Evolutionary conservation across 2,888 invertebrate species (phyloP), one percentile per base, ranked within the genome.

Genomic region (Leucoma salicis): DNA sequence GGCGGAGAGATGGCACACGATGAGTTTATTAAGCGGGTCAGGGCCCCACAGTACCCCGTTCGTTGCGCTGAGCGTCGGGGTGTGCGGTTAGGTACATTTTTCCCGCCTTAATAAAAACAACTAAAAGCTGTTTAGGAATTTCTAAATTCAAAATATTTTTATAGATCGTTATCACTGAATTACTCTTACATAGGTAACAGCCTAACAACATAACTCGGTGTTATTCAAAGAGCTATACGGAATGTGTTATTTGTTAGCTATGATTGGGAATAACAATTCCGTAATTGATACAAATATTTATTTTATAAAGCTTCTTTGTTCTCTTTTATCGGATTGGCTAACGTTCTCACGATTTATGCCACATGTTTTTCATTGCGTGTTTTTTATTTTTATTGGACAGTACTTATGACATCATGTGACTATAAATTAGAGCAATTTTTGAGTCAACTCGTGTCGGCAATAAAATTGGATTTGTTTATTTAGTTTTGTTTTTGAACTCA

Each of bases 331-430:
- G 63, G 57, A 74, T 71, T 74, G 65, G 60, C 78, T 75, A 73
- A 77, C 72, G 74, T 87, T 88, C 88, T 84, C 87, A 88, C 87
- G 87, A 76, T 73, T 65, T 58, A 51, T 47, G 70, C 83, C 88
- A 87, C 79, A 87, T 87, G 87, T 84, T 83, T 78, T 78, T 78
- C 77, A 78, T 71, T 74, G 81, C 78, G 73, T 69, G 65, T 79
- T 76, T 79, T 85, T 82, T 82, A 66, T 77, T 74, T 72, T 76
- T 77, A 69, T 77, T 76, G 66, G 57, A 65, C 62, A 70, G 60
- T 65, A 53, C 51, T 47, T 73, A 75, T 78, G 78, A 77, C 78
- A 78, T 82, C 78, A 78, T 70, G 68, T 66, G 67, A 65, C 72
- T 69, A 74, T 80, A 82, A 84, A 83, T 83, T 82, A 74, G 80